Base-by-base conservation (phyloP, 2,888 invertebrate genomes). In the Caenorhabditis doughertyi region DNA sequence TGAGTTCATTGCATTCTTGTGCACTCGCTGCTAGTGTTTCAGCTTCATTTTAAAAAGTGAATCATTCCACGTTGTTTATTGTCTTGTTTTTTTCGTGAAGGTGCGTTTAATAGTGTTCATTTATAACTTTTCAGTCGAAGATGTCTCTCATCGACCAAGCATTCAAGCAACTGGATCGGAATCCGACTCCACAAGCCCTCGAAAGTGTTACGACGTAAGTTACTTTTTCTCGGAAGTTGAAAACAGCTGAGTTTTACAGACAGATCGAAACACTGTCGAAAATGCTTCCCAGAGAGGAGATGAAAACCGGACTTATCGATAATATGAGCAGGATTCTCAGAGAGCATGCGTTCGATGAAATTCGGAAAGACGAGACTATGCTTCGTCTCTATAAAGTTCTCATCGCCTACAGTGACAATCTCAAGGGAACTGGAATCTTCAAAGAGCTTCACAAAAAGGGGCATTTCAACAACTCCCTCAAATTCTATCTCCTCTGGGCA, bases 401-500 rank as follows among this genome's bases (percentile, higher is more conserved):
- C 83, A 84, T 83, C 13, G 79, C 81, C 44, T 72, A 80, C 44
- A 87, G 87, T 67, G 77, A 49, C 11, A 82, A 72, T 8, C 65
- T 88, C 25, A 84, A 84, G 2, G 79, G 72, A 29, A 64, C 42
- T 8, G 87, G 87, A 18, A 80, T 89, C 51, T 83, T 83, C 56
- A 79, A 87, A 25, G 74, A 85, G 35, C 71, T 88, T 11, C 76
- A 85, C 42, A 58, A 71, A 27, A 67, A 80, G 18, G 84, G 84
- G 18, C 70, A 67, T 35, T 88, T 89, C 53, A 58, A 42, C 25
- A 77, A 71, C 13, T 81, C 80, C 5, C 64, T 84, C 11, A 81
- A 85, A 16, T 85, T 87, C 53, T 80, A 85, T 39, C n/a, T 84
- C 18, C 67, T 73, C 44, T 87, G 87, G 87, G 87, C 85, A 0